Percentiles rank a stretch among this genome's conserved stretches.
These are phyloP conservation scores for Hyperoplus immaculatus DNA, from an alignment of 2,797 vertebrate species.

Conservation along the genomic window DNA sequence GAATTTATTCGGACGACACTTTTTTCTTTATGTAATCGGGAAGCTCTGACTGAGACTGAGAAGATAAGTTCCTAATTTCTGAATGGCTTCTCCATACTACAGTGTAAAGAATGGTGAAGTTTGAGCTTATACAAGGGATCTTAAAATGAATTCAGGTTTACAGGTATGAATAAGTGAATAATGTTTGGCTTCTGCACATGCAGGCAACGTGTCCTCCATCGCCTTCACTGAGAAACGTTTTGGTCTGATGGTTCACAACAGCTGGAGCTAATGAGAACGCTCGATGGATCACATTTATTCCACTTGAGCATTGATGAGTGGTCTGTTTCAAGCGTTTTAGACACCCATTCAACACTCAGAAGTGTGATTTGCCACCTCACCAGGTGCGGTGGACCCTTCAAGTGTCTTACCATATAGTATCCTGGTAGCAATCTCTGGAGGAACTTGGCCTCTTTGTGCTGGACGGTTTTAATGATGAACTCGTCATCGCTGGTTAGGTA, in stretches of 20 bases:
- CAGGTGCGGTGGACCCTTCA: neutral
- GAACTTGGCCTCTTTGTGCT: conserved; percentile 99
- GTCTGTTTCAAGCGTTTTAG: conserved; percentile 2
- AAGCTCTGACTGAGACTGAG: neutral
- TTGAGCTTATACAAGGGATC: neutral
- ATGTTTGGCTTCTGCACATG: neutral
- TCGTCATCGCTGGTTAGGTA: conserved; percentile 98
- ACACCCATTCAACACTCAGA: neutral
- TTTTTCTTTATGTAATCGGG: neutral
- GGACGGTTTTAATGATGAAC: conserved; percentile 99
- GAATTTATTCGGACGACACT: neutral
- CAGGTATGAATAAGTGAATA: neutral
- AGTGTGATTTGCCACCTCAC: neutral
- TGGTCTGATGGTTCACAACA: neutral
- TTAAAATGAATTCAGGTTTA: neutral
- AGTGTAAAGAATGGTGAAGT: neutral
- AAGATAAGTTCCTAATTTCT: neutral
- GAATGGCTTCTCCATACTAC: neutral
- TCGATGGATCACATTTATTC: conserved; percentile 16
- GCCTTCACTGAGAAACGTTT: neutral
- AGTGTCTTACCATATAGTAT: conserved; percentile 95
- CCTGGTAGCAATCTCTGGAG: conserved; percentile 97
- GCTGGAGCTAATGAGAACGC: conserved; percentile 11
- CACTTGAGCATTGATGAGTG: conserved; percentile 8
- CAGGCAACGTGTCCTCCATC: neutral